Conservation (phyloP, 1,140 invertebrate genomes). For the Drosophila dunni region DNA sequence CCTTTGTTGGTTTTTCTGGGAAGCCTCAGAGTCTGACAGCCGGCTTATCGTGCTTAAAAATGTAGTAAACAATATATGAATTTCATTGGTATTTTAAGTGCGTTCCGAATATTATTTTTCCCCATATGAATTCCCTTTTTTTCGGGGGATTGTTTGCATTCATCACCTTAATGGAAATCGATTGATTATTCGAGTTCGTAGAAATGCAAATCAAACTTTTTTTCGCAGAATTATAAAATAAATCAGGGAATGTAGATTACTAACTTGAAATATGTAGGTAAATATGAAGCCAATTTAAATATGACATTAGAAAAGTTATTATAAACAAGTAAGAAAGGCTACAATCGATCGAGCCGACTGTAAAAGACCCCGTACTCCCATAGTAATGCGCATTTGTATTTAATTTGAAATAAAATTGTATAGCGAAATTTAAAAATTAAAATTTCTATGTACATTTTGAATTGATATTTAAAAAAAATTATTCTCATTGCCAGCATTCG, state of each 20-base stretch:
- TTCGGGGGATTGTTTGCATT: conserved; percentile 32
- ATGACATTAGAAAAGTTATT: too few relatives aligned
- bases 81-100: conserved; percentile 58
- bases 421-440: too few relatives aligned
- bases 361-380: too few relatives aligned
- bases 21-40: conserved; percentile 57
- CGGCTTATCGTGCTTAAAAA: conserved; percentile 56
- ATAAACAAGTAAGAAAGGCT: too few relatives aligned
- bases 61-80: conserved; percentile 58
- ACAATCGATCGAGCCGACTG: too few relatives aligned
- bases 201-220: conserved; percentile 17
- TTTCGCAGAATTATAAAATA: neutral
- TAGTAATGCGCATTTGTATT: too few relatives aligned
- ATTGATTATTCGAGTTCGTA: conserved; percentile 58
- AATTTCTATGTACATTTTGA: too few relatives aligned
- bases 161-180: conserved; percentile 49
- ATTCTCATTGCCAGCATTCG: too few relatives aligned
- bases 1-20: conserved; percentile 78
- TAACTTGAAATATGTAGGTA: neutral
- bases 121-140: conserved; percentile 9
- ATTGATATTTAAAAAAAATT: too few relatives aligned
- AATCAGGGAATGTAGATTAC: neutral
- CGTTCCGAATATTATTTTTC: conserved; percentile 38
- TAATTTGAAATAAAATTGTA: too few relatives aligned
- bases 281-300: neutral